Conservation (phyloP, 2,888 invertebrate genomes). For the Sinelater perroti region DNA sequence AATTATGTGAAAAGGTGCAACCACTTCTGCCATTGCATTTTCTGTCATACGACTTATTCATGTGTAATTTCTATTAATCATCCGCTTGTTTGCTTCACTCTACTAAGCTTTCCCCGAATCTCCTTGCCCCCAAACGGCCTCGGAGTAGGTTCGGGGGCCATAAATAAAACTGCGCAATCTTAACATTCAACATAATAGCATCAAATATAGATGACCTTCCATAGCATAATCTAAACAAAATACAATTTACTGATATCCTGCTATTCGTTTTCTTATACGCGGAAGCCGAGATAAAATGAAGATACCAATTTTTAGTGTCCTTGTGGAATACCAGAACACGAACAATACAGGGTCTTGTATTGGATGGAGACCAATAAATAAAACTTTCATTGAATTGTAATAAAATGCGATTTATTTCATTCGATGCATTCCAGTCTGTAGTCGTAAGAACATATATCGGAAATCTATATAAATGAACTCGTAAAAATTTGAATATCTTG, state of each 20-base stretch:
- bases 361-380: constrained; percentile 40
- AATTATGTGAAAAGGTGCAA: constrained; percentile 16
- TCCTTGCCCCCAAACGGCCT: not conserved
- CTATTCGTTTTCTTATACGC: constrained; percentile 33
- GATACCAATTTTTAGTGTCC: constrained; percentile 36
- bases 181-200: constrained; percentile 34
- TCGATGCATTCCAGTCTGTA: constrained; percentile 33
- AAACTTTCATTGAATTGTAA: constrained; percentile 40
- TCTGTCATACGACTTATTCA: constrained; percentile 14
- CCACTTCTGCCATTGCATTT: constrained; percentile 8
- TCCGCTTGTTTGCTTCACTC: constrained; percentile 13
- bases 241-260: constrained; percentile 37
- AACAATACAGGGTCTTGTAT: constrained; percentile 32
- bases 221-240: constrained; percentile 35
- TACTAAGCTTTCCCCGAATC: constrained; percentile 11
- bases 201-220: constrained; percentile 31
- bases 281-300: constrained; percentile 33
- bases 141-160: constrained; percentile 2
- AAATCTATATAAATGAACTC: not conserved
- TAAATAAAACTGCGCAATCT: constrained; percentile 31
- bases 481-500: not conserved
- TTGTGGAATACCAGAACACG: constrained; percentile 32
- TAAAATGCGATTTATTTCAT: constrained; percentile 42
- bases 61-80: constrained; percentile 17
- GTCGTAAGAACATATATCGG: constrained; percentile 14